Conservation (phyloP, 2,888 invertebrate species). For the Diarsia brunnea region DNA sequence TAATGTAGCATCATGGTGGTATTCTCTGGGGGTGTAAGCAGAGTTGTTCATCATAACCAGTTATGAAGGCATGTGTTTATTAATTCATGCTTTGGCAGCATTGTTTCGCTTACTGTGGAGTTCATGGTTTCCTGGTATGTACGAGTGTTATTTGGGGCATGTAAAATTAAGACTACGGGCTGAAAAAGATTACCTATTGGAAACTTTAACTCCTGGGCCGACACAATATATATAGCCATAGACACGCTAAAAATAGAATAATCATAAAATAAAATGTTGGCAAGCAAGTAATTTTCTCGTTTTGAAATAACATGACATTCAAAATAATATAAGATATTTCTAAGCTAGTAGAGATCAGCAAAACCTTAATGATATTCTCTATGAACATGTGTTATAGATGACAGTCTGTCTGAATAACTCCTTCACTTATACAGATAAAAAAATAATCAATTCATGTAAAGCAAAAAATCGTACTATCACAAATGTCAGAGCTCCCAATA, state of each 20-base stretch:
- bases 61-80: not conserved
- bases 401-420: not conserved
- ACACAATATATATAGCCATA: no score
- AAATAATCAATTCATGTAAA: not conserved
- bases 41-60: not conserved
- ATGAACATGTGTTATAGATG: no score
- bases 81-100: not conserved
- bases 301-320: no score
- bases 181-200: not conserved
- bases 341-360: no score
- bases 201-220: no score
- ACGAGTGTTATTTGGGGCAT: not conserved
- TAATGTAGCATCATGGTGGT: not conserved
- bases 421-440: not conserved
- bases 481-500: slow-evolving; percentile 6
- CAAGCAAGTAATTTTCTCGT: no score
- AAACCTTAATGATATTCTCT: no score
- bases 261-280: no score
- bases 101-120: not conserved
- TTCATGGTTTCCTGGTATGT: not conserved
- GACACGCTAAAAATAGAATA: no score
- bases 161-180: not conserved
- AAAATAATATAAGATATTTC: no score
- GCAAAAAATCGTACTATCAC: not conserved
- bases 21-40: not conserved